Evolutionary conservation across 2,888 invertebrate genomes (phyloP).

Genomic region (Trichopria drosophilae): DNA sequence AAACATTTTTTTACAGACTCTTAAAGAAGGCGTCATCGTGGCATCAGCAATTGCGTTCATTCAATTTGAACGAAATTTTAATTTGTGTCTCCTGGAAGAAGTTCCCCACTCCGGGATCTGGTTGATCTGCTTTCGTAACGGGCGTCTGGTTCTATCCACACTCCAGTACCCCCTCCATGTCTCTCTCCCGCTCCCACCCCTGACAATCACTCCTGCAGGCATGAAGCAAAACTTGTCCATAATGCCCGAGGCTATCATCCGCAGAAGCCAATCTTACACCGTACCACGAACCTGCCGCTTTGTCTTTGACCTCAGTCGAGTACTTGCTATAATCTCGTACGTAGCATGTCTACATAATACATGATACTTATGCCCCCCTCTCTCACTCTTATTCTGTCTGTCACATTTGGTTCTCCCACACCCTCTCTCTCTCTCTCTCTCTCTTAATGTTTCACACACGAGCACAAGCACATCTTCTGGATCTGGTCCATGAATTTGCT

Average conservation of each 20-base stretch:
- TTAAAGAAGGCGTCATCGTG: too few relatives aligned
- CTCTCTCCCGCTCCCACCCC: constrained; percentile 10
- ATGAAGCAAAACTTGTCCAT: constrained; percentile 47
- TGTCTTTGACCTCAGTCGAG: constrained; percentile 36
- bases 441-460: too few relatives aligned
- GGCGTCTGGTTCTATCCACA: constrained; percentile 12
- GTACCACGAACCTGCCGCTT: constrained; percentile 39
- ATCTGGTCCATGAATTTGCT: too few relatives aligned
- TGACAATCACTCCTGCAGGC: constrained; percentile 28
- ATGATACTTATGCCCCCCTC: too few relatives aligned
- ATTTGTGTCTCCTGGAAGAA: too few relatives aligned
- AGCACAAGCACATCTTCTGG: too few relatives aligned
- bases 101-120: constrained; percentile 22
- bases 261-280: constrained; percentile 54
- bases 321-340: too few relatives aligned
- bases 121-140: constrained; percentile 15
- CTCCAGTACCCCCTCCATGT: constrained; percentile 4
- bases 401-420: not conserved
- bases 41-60: too few relatives aligned
- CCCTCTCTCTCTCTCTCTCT: constrained; percentile 9
- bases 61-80: too few relatives aligned
- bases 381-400: not conserved
- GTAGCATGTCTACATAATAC: too few relatives aligned
- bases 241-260: constrained; percentile 52
- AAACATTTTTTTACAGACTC: too few relatives aligned